phyloP scores from a whole-genome alignment of 2,888 invertebrate genomes.

The Oscheius myriophilus region DNA sequence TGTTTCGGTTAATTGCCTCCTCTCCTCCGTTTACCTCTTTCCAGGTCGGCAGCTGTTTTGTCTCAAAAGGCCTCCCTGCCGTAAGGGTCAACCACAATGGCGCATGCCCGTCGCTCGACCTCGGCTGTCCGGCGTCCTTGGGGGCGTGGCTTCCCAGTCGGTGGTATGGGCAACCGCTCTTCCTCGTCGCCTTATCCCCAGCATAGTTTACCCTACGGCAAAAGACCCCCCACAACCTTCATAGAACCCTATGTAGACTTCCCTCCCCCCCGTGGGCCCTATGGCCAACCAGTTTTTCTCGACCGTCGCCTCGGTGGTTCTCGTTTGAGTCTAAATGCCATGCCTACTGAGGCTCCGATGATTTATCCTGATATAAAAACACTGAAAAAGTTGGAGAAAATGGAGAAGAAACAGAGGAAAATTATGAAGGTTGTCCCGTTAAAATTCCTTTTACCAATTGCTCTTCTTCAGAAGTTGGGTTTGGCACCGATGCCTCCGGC shows the following conservation, averaged over 20 bases:
- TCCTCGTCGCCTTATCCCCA: constrained; percentile 21
- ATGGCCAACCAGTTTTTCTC: constrained; percentile 1
- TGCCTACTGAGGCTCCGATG: constrained; percentile 37
- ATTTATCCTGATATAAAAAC: constrained; percentile 47
- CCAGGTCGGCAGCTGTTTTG: no score
- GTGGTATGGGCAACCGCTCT: constrained; percentile 27
- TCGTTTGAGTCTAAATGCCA: constrained; percentile 43
- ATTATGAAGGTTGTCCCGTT: constrained; percentile 35
- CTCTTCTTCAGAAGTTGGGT: constrained; percentile 7
- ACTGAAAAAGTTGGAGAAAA: constrained; percentile 53
- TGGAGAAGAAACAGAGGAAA: constrained; percentile 55
- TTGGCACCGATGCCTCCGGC: constrained; percentile 37
- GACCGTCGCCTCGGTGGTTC: constrained; percentile 32
- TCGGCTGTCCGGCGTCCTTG: no score
- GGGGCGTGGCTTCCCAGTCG: no score
- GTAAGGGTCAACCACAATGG: no score
- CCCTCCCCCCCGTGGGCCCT: constrained; percentile 1
- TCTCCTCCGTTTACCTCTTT: no score
- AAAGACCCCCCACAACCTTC: constrained; percentile 14
- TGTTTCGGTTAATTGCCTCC: no score
- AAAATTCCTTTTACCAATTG: constrained; percentile 5
- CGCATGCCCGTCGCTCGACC: no score
- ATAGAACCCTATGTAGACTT: constrained; percentile 23
- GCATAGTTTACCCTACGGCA: constrained; percentile 17
- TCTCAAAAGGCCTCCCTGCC: no score